A percentile compares a stretch with the other conserved stretches of the same genome.
phyloP scores from a whole-genome alignment of 64 coral and sea anemone species.

The Pocillopora damicornis region DNA sequence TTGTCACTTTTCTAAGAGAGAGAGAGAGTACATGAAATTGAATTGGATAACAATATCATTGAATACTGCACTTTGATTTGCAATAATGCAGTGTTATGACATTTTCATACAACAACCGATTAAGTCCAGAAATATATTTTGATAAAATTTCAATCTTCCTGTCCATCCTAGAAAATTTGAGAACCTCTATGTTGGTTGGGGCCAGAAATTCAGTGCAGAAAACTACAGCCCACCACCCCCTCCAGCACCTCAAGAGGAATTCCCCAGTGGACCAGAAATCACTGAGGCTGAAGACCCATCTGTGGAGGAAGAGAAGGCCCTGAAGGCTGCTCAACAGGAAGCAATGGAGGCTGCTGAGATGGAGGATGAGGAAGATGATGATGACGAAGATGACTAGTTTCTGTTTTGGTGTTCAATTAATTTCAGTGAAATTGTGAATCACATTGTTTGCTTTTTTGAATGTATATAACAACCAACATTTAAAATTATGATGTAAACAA shows the following conservation, averaged over 20 bases:
- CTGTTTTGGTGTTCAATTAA: neutral
- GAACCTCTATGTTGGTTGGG: constrained; percentile 96
- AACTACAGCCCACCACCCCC: constrained; percentile 98
- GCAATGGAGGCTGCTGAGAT: constrained; percentile 79
- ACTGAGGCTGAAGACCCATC: constrained; percentile 93
- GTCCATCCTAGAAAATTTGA: constrained; percentile 84
- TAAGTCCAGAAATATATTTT: no score
- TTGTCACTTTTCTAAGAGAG: no score
- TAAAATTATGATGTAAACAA: neutral
- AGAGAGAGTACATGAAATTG: no score
- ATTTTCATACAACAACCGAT: no score
- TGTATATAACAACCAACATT: neutral
- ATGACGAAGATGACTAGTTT: constrained; percentile 92
- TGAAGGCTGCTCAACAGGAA: constrained; percentile 95
- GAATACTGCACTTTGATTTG: no score
- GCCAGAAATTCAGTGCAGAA: constrained; percentile 91
- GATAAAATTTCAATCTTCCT: neutral
- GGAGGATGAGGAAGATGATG: constrained; percentile 96
- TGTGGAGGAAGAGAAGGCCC: constrained; percentile 96
- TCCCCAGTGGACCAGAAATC: constrained; percentile 94
- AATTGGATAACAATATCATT: no score
- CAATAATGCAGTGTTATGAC: no score
- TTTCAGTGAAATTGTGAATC: neutral
- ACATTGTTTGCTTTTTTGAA: neutral
- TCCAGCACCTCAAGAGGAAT: constrained; percentile 92